These are phyloP conservation scores for Danio rerio DNA, from an alignment of 2,113 vertebrate genomes.

Conservation along the genomic window GRCz12tu NC_133192.1:39091001-39091500, in stretches of 20 bases:
- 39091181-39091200: conserved; percentile 37
- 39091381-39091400: too few relatives aligned
- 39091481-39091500: too few relatives aligned
- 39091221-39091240: background rate
- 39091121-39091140: conserved; percentile 44
- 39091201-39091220: background rate
- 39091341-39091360: too few relatives aligned
- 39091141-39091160: conserved; percentile 15
- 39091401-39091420: too few relatives aligned
- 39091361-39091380: too few relatives aligned
- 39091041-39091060: background rate
- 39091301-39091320: too few relatives aligned
- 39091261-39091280: background rate
- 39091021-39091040: background rate
- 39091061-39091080: background rate
- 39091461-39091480: too few relatives aligned
- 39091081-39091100: background rate
- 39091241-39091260: background rate
- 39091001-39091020: background rate
- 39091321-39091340: too few relatives aligned
- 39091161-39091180: conserved; percentile 3
- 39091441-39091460: too few relatives aligned
- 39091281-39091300: background rate
- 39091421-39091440: too few relatives aligned
- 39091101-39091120: conserved; percentile 15